Conservation (phyloP, 2,888 invertebrate genomes). For the Tetragnatha montana region DNA sequence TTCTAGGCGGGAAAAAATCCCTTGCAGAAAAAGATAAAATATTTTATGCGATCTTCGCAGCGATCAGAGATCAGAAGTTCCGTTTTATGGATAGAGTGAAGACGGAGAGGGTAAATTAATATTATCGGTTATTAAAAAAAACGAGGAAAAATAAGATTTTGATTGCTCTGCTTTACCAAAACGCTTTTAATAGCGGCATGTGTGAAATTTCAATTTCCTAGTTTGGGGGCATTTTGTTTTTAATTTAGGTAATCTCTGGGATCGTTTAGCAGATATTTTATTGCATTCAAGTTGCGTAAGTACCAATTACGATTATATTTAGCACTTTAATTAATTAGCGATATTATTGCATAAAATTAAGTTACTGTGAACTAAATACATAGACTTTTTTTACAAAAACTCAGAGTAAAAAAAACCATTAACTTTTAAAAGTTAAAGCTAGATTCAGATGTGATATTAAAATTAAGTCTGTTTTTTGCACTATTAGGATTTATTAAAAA, state of each 20-base stretch:
- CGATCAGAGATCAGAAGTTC: conserved; percentile 65
- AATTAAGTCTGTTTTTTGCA: too few species aligned
- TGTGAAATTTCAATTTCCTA: conserved; percentile 32
- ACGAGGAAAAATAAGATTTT: conserved; percentile 50
- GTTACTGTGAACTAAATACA: too few species aligned
- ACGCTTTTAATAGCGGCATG: conserved; percentile 41
- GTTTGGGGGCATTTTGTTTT: not conserved
- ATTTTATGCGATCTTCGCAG: conserved; percentile 57
- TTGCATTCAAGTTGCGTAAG: not conserved
- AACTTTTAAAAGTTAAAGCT: too few species aligned
- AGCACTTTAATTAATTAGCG: too few species aligned
- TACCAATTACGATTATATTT: too few species aligned
- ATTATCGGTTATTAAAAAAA: conserved; percentile 62
- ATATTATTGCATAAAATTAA: too few species aligned
- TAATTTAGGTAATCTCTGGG: not conserved
- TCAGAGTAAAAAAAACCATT: too few species aligned
- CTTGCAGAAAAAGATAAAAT: conserved; percentile 31
- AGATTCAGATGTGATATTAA: too few species aligned
- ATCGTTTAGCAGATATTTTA: not conserved
- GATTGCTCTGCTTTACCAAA: conserved; percentile 59
- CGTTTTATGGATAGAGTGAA: conserved; percentile 54
- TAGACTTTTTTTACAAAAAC: too few species aligned
- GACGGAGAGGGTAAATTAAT: conserved; percentile 51
- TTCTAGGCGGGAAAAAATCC: conserved; percentile 28
- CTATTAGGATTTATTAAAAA: too few species aligned